Base-by-base conservation (phyloP, 1,140 invertebrate genomes). In the Geopemphigus sp. region DNA sequence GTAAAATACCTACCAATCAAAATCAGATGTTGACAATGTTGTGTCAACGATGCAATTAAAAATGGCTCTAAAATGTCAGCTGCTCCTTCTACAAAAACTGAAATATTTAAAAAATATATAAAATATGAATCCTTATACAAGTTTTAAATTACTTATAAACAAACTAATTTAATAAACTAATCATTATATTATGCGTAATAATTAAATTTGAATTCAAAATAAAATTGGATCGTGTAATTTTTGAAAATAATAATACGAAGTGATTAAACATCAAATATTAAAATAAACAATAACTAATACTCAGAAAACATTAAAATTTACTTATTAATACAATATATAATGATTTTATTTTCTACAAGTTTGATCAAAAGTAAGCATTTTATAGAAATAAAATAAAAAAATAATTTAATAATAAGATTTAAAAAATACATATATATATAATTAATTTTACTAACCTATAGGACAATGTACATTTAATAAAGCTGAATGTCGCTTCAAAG, bases 61-160 rank as follows among this genome's bases (percentile, higher is more conserved):
- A 94, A 93, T 12, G 90, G 85, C 83, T 95, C 94, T 56, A 94
- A 85, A 17, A 94, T 90, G 87, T 95, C 93, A 3, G 92, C 94
- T 1, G 94, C 94, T 87, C 95, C 94, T 86, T 95, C 93, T n/a
- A 95, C 90, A 47, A 95, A 88, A 0, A 92, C 89, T 88, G 83
- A 6, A 81, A 68, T 5, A 39, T 63, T 32, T 32, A 32, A n/a
- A 63, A 57, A 10, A 63, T 19, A 32, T 29, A 32, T 29, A 10
- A 61, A 63, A 32, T 17, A 32, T 8, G 8, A 50, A 4, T 39
- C 32, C 32, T 39, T 39, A 39, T 39, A 3, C 8, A 4, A 39
- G 32, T 39, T 39, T 39, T 39, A 39, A 61, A 61, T 29, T 19
- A 61, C 1, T 29, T 32, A 32, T n/a, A n/a, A n/a, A n/a, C n/a